Percentiles rank a stretch among this genome's conserved stretches.
Evolutionary conservation across 2,888 invertebrate species (phyloP).

Genomic region (Phytoseiulus persimilis): DNA sequence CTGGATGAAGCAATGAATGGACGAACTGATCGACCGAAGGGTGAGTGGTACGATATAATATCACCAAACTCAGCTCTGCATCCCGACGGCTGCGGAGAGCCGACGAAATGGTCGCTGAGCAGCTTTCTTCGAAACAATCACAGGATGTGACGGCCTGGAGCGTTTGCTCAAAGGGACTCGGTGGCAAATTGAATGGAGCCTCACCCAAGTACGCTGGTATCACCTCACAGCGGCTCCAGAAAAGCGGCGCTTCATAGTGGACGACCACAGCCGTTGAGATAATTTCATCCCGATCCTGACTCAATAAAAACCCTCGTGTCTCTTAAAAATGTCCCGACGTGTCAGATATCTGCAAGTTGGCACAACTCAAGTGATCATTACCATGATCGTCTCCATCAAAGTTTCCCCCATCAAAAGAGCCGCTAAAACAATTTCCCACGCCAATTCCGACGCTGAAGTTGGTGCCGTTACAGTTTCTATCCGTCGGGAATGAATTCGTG

Average conservation of each 20-base stretch:
- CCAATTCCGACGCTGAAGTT: neutral
- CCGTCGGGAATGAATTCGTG: neutral
- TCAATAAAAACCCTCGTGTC: neutral
- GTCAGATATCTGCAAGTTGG: neutral
- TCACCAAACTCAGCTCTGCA: neutral
- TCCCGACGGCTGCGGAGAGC: neutral
- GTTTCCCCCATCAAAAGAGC: neutral
- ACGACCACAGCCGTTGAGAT: neutral
- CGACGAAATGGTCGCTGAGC: neutral
- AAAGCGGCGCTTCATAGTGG: neutral
- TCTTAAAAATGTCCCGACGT: neutral
- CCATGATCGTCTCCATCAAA: neutral
- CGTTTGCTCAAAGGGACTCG: neutral
- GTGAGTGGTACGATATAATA: neutral
- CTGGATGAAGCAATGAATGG: neutral
- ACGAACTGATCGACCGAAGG: neutral
- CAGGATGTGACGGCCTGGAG: neutral
- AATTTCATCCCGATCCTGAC: neutral
- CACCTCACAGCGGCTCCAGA: neutral
- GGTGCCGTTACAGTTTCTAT: neutral
- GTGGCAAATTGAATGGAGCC: neutral
- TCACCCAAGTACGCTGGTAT: neutral
- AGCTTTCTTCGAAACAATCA: neutral
- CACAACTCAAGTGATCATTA: neutral
- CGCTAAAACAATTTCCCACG: neutral